Percentiles rank a stretch among this genome's conserved stretches.
phyloP scores from a whole-genome alignment of 23 tunicate species.

The Botrylloides violaceus region DNA sequence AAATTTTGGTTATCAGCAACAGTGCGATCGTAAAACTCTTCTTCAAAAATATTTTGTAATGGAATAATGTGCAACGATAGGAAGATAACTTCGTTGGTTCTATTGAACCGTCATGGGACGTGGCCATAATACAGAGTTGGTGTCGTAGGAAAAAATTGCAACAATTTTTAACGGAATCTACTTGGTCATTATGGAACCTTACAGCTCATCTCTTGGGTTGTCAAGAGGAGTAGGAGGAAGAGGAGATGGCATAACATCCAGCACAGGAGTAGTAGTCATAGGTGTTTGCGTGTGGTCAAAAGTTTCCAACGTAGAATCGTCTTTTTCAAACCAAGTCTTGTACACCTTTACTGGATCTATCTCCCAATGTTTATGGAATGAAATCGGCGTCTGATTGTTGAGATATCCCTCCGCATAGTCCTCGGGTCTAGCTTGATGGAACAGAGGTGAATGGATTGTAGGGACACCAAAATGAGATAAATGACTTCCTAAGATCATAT shows the following conservation, averaged over 20 bases:
- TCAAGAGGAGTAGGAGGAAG: constrained; percentile 83
- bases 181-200: background rate
- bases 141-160: too few relatives aligned
- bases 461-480: constrained; percentile 41
- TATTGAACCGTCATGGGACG: too few relatives aligned
- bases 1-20: too few relatives aligned
- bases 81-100: too few relatives aligned
- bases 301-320: constrained; percentile 25
- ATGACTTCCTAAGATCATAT: constrained; percentile 79
- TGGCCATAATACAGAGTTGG: too few relatives aligned
- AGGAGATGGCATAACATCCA: constrained; percentile 35
- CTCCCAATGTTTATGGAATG: constrained; percentile 94
- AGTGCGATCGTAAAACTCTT: too few relatives aligned
- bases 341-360: constrained; percentile 77
- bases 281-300: background rate
- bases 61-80: too few relatives aligned
- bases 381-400: constrained; percentile 63
- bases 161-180: too few relatives aligned
- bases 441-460: constrained; percentile 60
- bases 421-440: constrained; percentile 94
- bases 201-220: constrained; percentile 57
- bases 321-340: constrained; percentile 52
- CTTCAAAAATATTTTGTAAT: too few relatives aligned
- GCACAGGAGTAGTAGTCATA: constrained; percentile 28
- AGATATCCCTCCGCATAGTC: constrained; percentile 75